Percentiles rank a stretch among this genome's conserved stretches.
Conservation (phyloP, 2,113 vertebrate species). For the Oncorhynchus keta region DNA sequence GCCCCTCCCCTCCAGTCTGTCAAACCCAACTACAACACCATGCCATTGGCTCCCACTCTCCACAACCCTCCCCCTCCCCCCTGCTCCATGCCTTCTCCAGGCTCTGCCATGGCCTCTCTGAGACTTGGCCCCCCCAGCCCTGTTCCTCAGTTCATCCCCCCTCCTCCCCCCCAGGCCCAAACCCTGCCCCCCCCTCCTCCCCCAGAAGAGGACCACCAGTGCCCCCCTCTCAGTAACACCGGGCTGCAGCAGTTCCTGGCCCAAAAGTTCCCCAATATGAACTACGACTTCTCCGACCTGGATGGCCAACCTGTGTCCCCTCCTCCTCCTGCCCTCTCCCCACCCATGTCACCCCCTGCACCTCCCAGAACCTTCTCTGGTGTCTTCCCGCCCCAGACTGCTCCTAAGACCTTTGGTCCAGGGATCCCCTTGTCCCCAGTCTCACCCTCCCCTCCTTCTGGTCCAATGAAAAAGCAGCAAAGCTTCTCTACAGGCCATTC, state of each 20-base stretch:
- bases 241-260: constrained; percentile 75
- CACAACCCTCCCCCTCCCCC: constrained; percentile 73
- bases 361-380: constrained; percentile 79
- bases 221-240: constrained; percentile 57
- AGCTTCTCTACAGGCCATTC: constrained; percentile 78
- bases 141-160: constrained; percentile 66
- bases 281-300: constrained; percentile 62
- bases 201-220: constrained; percentile 29
- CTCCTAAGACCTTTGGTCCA: constrained; percentile 67
- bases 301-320: constrained; percentile 33
- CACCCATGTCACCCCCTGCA: constrained; percentile 65
- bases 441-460: constrained; percentile 43
- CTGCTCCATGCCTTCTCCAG: constrained; percentile 64
- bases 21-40: constrained; percentile 72
- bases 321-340: constrained; percentile 58
- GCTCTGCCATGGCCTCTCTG: constrained; percentile 81
- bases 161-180: constrained; percentile 59
- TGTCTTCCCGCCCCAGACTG: constrained; percentile 71
- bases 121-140: constrained; percentile 75
- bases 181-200: constrained; percentile 56
- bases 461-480: constrained; percentile 80
- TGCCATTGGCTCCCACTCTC: constrained; percentile 53
- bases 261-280: constrained; percentile 84
- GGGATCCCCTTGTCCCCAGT: constrained; percentile 57
- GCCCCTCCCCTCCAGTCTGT: constrained; percentile 34